Evolutionary conservation across 1,140 invertebrate genomes (phyloP), one percentile per base, ranked within the genome.

Genomic region (Aleiodes sp.): DNA sequence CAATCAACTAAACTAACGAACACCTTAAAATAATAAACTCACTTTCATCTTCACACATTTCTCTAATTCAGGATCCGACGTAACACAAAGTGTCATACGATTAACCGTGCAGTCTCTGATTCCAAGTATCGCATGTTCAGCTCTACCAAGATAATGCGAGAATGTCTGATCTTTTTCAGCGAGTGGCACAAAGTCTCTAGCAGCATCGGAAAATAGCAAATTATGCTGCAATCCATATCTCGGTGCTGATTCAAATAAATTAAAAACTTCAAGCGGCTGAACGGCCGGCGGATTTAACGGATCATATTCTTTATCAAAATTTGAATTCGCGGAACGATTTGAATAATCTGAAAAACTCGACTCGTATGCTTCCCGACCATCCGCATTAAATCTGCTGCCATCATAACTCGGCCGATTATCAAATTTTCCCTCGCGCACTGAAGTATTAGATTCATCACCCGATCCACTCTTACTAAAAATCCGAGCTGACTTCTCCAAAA

Each of bases 31-130:
- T 62, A 64, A 2, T 26, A 65, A 14, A 97, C 95, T 88, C n/a
- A n/a, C n/a, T n/a, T 91, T 94, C 97, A 99, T 98, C 84, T 94
- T 94, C 31, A 94, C 84, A 83, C 97, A 99, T 87, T 99, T 99
- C 26, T 93, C 91, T 84, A 94, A 89, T 86, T 99, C 97, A 0
- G 91, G 88, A 56, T 95, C 91, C 0, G 96, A 98, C 1, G 96
- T 96, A 6, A 98, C 93, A 83, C 97, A 99, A 4, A 98, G 77
- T 0, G 89, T 92, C 86, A 96, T 94, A 19, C 88, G 84, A 29
- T 90, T 88, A 4, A 97, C 91, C 0, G 94, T 92, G 84, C 96
- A 98, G 57, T 91, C 88, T 59, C 93, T 87, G 2, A 96, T 88
- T 12, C 89, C 91, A 57, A 93, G 82, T 64, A 96, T 93, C 0